Conservation (phyloP, 2,888 invertebrate genomes). For the Epinotia ramella region DNA sequence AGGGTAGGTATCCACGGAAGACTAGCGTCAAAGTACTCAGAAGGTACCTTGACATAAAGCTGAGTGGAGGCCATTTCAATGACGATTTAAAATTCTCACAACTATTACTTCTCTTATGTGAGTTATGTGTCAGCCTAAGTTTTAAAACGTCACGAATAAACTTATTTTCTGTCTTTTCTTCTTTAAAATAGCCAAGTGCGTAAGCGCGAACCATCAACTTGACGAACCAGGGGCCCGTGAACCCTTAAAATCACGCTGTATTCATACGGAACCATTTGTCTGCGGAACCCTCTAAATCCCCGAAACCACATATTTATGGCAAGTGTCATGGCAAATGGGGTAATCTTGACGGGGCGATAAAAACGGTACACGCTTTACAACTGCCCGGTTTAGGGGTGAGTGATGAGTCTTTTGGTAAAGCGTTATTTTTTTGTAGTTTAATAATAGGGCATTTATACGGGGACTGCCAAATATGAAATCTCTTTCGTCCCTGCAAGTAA, state of each 20-base stretch:
- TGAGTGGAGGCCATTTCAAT: too few species aligned
- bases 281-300: slow-evolving; percentile 25
- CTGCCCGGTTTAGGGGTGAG: slow-evolving; percentile 19
- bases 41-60: too few species aligned
- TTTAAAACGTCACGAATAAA: too few species aligned
- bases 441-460: not conserved
- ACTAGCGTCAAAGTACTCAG: too few species aligned
- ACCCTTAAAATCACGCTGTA: slow-evolving; percentile 1
- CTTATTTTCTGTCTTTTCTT: too few species aligned
- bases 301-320: slow-evolving; percentile 33
- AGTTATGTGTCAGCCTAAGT: too few species aligned
- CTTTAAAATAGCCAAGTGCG: too few species aligned
- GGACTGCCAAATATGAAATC: too few species aligned
- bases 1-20: too few species aligned
- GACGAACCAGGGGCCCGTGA: not conserved
- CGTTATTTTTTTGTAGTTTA: not conserved
- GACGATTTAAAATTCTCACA: too few species aligned
- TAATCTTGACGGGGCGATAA: slow-evolving; percentile 10
- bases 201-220: not conserved
- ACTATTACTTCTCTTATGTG: too few species aligned
- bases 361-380: slow-evolving; percentile 26
- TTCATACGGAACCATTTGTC: slow-evolving; percentile 17
- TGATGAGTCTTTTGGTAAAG: slow-evolving; percentile 7
- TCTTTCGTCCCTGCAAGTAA: too few species aligned
- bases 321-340: slow-evolving; percentile 32